phyloP scores from a whole-genome alignment of 2,888 invertebrate genomes.

The Chrysolina americana region DNA sequence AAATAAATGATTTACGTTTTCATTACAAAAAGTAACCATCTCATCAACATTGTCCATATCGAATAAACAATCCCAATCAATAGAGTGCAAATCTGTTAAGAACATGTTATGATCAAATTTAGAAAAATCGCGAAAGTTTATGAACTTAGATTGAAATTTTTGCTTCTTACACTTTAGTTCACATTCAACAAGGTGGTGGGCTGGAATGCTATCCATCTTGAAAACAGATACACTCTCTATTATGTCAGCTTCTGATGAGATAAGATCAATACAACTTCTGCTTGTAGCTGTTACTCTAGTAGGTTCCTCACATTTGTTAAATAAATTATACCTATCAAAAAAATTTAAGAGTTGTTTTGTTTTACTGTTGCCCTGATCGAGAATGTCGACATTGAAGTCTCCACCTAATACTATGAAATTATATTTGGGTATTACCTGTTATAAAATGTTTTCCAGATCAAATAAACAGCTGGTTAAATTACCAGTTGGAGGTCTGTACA shows the following conservation, averaged over 20 bases:
- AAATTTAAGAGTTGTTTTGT: not conserved
- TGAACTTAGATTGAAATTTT: conserved; percentile 11
- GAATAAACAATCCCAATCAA: not conserved
- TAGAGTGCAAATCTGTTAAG: not conserved
- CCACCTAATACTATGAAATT: too few relatives aligned
- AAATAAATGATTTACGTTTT: too few relatives aligned
- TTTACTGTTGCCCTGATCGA: not conserved
- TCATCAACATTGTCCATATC: too few relatives aligned
- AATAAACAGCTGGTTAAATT: too few relatives aligned
- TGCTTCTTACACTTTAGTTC: not conserved
- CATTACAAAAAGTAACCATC: too few relatives aligned
- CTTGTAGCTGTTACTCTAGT: not conserved
- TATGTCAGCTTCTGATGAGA: not conserved
- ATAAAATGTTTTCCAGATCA: too few relatives aligned
- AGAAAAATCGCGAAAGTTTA: conserved; percentile 18
- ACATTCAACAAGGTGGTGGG: conserved; percentile 20
- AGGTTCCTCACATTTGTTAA: not conserved
- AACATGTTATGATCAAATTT: not conserved
- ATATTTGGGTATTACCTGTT: too few relatives aligned
- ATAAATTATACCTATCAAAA: not conserved
- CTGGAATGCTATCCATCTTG: conserved; percentile 27
- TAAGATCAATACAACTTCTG: conserved; percentile 17
- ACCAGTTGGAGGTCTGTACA: too few relatives aligned
- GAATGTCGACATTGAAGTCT: too few relatives aligned
- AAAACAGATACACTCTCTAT: not conserved